Evolutionary conservation across 2,888 invertebrate species (phyloP).

Genomic region (Caenorhabditis sulstoni): DNA sequence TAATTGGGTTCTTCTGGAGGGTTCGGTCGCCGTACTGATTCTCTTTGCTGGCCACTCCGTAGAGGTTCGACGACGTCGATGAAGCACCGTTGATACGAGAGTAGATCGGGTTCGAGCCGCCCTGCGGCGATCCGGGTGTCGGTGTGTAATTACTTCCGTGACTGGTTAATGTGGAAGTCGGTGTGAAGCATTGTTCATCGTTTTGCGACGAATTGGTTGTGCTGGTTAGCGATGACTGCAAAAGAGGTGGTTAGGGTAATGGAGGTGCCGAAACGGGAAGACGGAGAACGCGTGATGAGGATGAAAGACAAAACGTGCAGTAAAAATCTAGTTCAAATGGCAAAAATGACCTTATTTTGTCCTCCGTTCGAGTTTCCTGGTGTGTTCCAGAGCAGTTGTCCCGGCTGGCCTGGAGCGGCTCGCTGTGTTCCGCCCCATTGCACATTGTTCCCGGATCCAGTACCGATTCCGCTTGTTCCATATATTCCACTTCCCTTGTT

Average conservation of each 20-base stretch:
- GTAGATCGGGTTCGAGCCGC: constrained; percentile 48
- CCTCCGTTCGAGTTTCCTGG: constrained; percentile 25
- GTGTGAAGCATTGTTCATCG: constrained; percentile 73
- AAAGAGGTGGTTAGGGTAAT: constrained; percentile 43
- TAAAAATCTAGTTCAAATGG: constrained; percentile 19
- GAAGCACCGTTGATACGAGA: constrained; percentile 52
- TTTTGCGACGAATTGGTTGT: constrained; percentile 68
- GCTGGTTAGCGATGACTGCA: constrained; percentile 63
- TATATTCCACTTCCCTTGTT: constrained; percentile 61
- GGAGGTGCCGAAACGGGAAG: constrained; percentile 37
- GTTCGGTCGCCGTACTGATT: constrained; percentile 65
- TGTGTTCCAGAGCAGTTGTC: constrained; percentile 67
- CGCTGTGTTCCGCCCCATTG: constrained; percentile 61
- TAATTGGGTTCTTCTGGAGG: constrained; percentile 62
- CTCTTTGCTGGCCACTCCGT: constrained; percentile 58
- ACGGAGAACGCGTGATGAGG: constrained; percentile 9
- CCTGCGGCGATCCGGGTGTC: constrained; percentile 70
- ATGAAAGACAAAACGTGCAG: neutral
- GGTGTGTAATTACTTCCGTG: constrained; percentile 71
- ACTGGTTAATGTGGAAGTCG: constrained; percentile 73
- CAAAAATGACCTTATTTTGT: constrained; percentile 62
- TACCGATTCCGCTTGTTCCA: constrained; percentile 44
- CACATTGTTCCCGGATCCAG: constrained; percentile 27
- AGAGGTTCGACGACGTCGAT: constrained; percentile 56
- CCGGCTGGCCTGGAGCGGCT: constrained; percentile 66